phyloP scores from a whole-genome alignment of 2,113 vertebrate species.

The Antechinus stuartii region DNA sequence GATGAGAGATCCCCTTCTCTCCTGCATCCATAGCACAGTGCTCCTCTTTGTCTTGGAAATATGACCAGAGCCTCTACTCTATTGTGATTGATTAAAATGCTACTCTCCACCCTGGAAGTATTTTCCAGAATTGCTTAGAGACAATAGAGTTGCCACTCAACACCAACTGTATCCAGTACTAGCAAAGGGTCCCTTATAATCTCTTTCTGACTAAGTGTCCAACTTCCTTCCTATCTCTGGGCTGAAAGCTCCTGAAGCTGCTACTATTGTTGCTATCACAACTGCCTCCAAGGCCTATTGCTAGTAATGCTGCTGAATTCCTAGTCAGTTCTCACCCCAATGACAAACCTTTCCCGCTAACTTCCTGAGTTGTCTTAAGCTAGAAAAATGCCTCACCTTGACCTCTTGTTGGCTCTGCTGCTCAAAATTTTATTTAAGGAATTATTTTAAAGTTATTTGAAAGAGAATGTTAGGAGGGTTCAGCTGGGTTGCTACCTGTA shows the following conservation, averaged over 20 bases:
- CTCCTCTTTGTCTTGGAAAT: not conserved
- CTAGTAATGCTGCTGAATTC: not conserved
- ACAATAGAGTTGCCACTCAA: not conserved
- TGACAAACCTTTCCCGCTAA: not conserved
- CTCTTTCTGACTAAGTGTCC: not conserved
- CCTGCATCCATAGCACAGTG: not conserved
- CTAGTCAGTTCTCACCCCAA: not conserved
- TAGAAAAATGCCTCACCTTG: not conserved
- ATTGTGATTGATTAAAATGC: not conserved
- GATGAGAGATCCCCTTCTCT: not conserved
- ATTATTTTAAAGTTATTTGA: not conserved
- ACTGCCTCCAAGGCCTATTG: not conserved
- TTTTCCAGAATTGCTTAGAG: not conserved
- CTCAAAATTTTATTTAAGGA: not conserved
- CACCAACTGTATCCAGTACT: not conserved
- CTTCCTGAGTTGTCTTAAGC: not conserved
- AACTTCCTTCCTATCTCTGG: not conserved
- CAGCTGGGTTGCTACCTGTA: not conserved
- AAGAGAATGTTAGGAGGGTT: not conserved
- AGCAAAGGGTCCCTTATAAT: not conserved
- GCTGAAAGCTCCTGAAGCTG: not conserved
- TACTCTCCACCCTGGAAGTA: not conserved
- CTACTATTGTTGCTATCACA: not conserved
- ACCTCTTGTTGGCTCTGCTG: not conserved
- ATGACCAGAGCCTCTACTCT: not conserved